Conservation (phyloP, 2,888 invertebrate genomes). For the Synanthedon myopaeformis region DNA sequence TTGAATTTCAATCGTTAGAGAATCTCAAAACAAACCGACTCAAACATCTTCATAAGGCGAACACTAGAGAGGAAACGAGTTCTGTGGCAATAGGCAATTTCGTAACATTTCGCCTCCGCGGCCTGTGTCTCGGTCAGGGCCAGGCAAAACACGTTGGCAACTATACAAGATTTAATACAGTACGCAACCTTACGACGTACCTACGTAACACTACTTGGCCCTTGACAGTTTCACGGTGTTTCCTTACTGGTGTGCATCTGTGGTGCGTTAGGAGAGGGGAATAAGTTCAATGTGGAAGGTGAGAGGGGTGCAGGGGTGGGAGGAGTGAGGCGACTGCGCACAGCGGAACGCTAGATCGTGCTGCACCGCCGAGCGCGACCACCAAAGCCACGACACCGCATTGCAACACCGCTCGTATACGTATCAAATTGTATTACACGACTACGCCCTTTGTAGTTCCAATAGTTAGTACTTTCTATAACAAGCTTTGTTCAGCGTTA, state of each 20-base stretch:
- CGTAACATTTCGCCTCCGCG: constrained; percentile 56
- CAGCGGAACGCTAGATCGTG: constrained; percentile 69
- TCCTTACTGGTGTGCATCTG: background rate
- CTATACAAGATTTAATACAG: background rate
- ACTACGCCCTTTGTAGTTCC: background rate
- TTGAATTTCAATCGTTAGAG: too few species aligned
- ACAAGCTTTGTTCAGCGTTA: too few species aligned
- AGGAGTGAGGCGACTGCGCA: constrained; percentile 40
- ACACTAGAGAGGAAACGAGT: constrained; percentile 29
- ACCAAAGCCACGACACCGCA: constrained; percentile 54
- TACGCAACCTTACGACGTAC: background rate
- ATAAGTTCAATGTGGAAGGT: constrained; percentile 16
- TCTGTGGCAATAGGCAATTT: constrained; percentile 45
- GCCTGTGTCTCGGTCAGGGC: constrained; percentile 67
- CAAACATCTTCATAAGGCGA: background rate
- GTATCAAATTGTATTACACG: background rate
- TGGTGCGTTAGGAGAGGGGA: constrained; percentile 14
- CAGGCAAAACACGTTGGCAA: constrained; percentile 14
- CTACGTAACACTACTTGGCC: background rate
- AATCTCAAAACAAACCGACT: constrained; percentile 16
- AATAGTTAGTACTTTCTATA: too few species aligned
- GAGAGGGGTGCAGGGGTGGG: constrained; percentile 13
- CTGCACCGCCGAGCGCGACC: constrained; percentile 68
- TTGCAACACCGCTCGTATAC: constrained; percentile 45
- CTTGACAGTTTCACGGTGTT: background rate